Evolutionary conservation across 2,797 vertebrate species (phyloP).

Genomic region (Sebastiscus albofasciatus): DNA sequence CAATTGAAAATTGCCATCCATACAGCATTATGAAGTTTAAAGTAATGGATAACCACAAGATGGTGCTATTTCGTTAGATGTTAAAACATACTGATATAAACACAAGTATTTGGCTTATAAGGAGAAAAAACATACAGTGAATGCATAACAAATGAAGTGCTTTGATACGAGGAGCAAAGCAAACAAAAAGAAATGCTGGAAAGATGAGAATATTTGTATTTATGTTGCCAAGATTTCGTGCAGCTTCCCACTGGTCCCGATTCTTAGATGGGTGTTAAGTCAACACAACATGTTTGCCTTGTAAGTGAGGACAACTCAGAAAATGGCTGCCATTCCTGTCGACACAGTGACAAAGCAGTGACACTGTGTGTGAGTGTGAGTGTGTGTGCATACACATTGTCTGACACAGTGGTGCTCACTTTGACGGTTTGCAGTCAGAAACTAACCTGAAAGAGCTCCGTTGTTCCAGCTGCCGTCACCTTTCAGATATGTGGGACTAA

Average conservation of each 20-base stretch:
- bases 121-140: background rate
- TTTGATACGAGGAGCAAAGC: background rate
- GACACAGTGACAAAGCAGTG: conserved; percentile 16
- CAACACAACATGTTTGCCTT: conserved; percentile 16
- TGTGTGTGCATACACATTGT: conserved; percentile 31
- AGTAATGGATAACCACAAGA: background rate
- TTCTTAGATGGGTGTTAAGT: background rate
- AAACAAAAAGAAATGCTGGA: background rate
- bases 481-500: background rate
- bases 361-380: conserved; percentile 4
- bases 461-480: conserved; percentile 4
- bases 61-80: background rate
- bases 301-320: conserved; percentile 13
- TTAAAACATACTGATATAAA: background rate
- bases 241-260: background rate
- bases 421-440: conserved; percentile 40
- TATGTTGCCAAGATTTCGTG: background rate
- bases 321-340: conserved; percentile 21
- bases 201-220: background rate
- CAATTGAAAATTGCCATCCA: background rate
- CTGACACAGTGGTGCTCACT: conserved; percentile 38
- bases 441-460: conserved; percentile 8
- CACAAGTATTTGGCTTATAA: background rate
- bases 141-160: background rate
- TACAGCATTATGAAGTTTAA: background rate